A percentile compares a stretch with the other conserved stretches of the same genome.
Evolutionary conservation across 2,888 invertebrate species (phyloP).

Genomic region (Trachelus iudaicus): DNA sequence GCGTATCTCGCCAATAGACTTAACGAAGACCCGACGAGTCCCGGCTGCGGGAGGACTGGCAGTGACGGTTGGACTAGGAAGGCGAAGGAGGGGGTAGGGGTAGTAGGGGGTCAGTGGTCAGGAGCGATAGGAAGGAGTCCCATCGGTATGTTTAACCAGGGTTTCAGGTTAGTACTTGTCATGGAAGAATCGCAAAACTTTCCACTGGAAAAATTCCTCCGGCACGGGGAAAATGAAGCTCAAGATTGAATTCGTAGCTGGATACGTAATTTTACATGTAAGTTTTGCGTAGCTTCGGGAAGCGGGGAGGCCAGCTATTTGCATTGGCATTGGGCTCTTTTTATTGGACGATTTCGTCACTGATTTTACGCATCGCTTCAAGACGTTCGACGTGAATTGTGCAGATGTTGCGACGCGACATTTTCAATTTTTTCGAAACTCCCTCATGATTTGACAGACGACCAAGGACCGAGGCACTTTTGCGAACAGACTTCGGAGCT

Average conservation of each 20-base stretch:
- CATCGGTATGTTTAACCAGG: background rate
- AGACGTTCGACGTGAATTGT: background rate
- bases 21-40: background rate
- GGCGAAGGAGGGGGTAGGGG: background rate
- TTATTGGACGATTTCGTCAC: background rate
- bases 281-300: background rate
- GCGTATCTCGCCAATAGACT: background rate
- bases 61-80: background rate
- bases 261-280: background rate
- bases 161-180: background rate
- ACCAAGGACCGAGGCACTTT: background rate
- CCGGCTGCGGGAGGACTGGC: background rate
- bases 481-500: background rate
- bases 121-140: background rate
- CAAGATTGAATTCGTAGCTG: background rate
- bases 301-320: background rate
- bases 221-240: background rate
- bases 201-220: background rate
- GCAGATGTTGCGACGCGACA: background rate
- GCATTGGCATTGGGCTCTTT: background rate
- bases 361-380: background rate
- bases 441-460: background rate
- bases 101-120: background rate
- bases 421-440: background rate
- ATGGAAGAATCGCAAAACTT: background rate